These are phyloP conservation scores for Cygnus buccinator DNA, from an alignment of 2,113 vertebrate genomes.

Conservation along the genomic window DNA sequence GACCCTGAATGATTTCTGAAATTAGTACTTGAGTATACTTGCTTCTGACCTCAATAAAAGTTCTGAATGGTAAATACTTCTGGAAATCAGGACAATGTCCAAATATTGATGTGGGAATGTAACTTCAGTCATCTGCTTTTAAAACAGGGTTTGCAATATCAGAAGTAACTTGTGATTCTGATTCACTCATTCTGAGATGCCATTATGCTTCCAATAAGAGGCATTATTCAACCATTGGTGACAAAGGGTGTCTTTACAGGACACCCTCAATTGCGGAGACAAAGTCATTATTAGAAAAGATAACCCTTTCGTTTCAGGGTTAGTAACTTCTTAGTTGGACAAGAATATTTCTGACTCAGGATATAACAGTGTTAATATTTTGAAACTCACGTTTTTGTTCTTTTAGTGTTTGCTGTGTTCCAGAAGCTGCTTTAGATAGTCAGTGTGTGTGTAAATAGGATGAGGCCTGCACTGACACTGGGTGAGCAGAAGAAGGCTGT, in stretches of 20 bases:
- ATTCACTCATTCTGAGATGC: neutral
- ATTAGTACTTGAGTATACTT: neutral
- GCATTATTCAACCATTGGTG: neutral
- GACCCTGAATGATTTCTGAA: neutral
- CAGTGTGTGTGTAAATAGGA: neutral
- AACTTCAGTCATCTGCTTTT: neutral
- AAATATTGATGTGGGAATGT: neutral
- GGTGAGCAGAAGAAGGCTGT: neutral
- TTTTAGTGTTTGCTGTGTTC: neutral
- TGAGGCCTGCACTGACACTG: neutral
- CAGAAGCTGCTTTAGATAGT: neutral
- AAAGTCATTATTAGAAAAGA: neutral
- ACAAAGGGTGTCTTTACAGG: neutral
- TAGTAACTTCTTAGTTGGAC: neutral
- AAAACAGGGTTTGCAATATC: neutral
- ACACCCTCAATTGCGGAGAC: neutral
- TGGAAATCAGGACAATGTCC: neutral
- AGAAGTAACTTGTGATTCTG: neutral
- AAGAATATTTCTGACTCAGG: neutral
- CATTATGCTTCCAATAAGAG: neutral
- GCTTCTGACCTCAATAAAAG: neutral
- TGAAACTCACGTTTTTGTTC: neutral
- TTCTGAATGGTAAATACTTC: neutral
- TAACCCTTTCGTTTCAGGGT: neutral
- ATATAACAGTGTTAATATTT: neutral